phyloP scores from a whole-genome alignment of 1,140 invertebrate genomes.

The Bombus pyrosoma region DNA sequence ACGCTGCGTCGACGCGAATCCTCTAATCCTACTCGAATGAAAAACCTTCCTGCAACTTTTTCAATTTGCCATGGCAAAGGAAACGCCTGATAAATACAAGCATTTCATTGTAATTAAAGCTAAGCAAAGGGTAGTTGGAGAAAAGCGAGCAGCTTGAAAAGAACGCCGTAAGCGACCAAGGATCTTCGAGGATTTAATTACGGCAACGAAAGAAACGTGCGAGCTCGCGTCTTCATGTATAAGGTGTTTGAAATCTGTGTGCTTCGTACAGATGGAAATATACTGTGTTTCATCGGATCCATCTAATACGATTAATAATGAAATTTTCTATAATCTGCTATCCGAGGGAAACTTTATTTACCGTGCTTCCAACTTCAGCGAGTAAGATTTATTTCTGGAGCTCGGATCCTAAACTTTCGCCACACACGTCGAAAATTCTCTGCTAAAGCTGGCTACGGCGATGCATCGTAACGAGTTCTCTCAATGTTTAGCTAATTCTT shows the following conservation, averaged over 20 bases:
- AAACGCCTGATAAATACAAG: constrained; percentile 61
- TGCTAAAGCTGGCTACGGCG: not conserved
- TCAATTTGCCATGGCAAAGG: constrained; percentile 66
- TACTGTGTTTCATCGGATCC: not conserved
- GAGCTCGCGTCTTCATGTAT: not conserved
- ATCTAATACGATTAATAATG: not conserved
- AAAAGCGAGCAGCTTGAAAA: constrained; percentile 8
- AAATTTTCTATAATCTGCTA: not conserved
- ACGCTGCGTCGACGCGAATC: constrained; percentile 12
- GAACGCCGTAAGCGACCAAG: constrained; percentile 12
- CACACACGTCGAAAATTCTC: not conserved
- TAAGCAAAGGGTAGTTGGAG: constrained; percentile 17
- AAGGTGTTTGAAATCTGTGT: not conserved
- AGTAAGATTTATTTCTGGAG: not conserved
- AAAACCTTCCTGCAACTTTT: constrained; percentile 61
- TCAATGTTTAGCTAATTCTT: not conserved
- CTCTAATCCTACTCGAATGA: constrained; percentile 6
- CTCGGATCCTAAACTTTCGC: not conserved
- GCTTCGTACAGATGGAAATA: too few relatives aligned
- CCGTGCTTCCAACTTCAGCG: not conserved
- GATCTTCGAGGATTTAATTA: constrained; percentile 46
- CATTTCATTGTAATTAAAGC: constrained; percentile 58
- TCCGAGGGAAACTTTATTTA: not conserved
- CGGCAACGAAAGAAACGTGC: not conserved
- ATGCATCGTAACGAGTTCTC: not conserved